Evolutionary conservation across 2,888 invertebrate genomes (phyloP), one percentile per base, ranked within the genome.

Genomic region (Ditula angustiorana): DNA sequence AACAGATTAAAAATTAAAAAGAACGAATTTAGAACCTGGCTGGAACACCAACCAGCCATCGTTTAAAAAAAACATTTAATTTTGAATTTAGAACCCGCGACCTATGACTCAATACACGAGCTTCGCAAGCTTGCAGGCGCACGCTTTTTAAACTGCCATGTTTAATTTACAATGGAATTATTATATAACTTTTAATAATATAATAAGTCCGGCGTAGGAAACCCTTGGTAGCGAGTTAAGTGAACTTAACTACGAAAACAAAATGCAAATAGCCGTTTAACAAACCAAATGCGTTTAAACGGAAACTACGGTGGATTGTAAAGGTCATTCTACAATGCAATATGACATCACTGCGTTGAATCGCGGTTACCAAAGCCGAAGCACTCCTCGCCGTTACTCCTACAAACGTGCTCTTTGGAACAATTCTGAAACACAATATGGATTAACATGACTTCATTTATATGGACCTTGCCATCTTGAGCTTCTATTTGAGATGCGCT

Each of bases 211-310:
- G 41, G 10, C 19, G 8, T 7, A 41, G 19, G 16, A 41, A 41
- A 41, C 19, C 41, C 4, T 41, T 7, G 16, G 37, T 13, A 10
- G 10, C 19, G 41, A 41, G 50, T 50, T 30, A 35, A 33, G 3
- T 13, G 33, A 21, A 35, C 30, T 11, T 21, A 23, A 35, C 53
- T 35, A 23, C 53, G 58, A 47, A 53, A 64, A 64, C 64, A 64
- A 59, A 44, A 64, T 64, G 64, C 57, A 58, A 63, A 63, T 63
- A 13, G 33, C 28, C 44, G 50, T 63, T 63, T 63, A 63, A 63
- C 63, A 63, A 63, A 58, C 63, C 57, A 58, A 63, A 63, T 63
- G 63, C 62, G 41, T 44, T 63, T 26, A 24, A 58, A 58, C 63
- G 63, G 63, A 63, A 63, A 50, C 49, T 3, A 24, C 26, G 13